Percentiles rank a stretch among this genome's conserved stretches.
These are phyloP conservation scores for Oreortyx pictus DNA, from an alignment of 2,797 vertebrate genomes.

Conservation along the genomic window DNA sequence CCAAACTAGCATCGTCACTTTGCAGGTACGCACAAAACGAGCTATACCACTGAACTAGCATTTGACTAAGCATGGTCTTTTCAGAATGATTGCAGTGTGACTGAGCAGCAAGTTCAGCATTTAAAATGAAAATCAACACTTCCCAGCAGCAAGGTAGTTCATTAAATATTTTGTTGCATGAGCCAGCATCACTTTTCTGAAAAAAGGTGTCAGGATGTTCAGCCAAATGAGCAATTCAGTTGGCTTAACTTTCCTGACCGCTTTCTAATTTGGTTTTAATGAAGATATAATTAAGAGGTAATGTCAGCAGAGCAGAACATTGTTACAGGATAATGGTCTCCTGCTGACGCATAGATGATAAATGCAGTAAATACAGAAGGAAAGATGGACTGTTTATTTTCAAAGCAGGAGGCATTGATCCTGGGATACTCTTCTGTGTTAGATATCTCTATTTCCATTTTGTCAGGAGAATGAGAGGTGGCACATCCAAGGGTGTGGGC, in stretches of 20 bases:
- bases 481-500: slow-evolving; percentile 2
- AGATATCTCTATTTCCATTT: slow-evolving; percentile 42
- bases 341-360: slow-evolving; percentile 61
- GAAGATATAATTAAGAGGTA: slow-evolving; percentile 78
- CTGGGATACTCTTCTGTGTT: slow-evolving; percentile 48
- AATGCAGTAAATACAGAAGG: slow-evolving; percentile 57
- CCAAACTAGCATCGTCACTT: not conserved
- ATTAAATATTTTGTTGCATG: slow-evolving; percentile 40
- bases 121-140: slow-evolving; percentile 61
- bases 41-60: not conserved
- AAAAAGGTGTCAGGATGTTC: slow-evolving; percentile 38
- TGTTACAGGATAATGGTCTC: slow-evolving; percentile 50
- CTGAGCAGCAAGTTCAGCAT: slow-evolving; percentile 17
- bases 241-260: slow-evolving; percentile 67
- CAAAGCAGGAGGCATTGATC: slow-evolving; percentile 58
- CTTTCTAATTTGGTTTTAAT: slow-evolving; percentile 74
- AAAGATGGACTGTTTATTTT: slow-evolving; percentile 55
- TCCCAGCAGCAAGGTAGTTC: slow-evolving; percentile 15
- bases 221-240: slow-evolving; percentile 68
- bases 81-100: not conserved
- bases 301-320: slow-evolving; percentile 67
- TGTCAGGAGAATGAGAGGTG: not conserved
- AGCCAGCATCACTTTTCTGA: slow-evolving; percentile 46
- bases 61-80: not conserved
- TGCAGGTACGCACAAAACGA: not conserved